Percentiles rank a stretch among this genome's conserved stretches.
Evolutionary conservation across 1,140 invertebrate species (phyloP).

Genomic region (Drosophila lacteicornis): DNA sequence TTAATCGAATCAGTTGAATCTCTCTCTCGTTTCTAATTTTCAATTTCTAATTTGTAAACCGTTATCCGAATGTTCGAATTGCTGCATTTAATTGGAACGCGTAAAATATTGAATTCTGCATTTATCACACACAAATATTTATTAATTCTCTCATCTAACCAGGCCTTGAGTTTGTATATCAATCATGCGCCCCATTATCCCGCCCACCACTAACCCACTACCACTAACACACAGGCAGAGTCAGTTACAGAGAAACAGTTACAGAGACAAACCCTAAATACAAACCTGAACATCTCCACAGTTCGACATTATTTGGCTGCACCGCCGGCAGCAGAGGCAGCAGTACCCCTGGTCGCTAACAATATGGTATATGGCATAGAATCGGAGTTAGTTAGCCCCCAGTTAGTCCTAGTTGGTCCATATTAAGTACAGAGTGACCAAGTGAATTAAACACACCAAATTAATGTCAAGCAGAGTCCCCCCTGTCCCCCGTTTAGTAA

Average conservation of each 20-base stretch:
- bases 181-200: conserved; percentile 13
- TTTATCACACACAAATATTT: conserved; percentile 24
- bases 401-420: conserved; percentile 21
- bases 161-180: conserved; percentile 18
- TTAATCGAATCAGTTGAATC: conserved; percentile 33
- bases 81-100: conserved; percentile 46
- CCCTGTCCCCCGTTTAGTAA: conserved; percentile 8
- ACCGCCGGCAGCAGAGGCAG: conserved; percentile 78
- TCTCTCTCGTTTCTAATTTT: conserved; percentile 27
- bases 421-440: conserved; percentile 7
- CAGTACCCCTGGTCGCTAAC: conserved; percentile 84
- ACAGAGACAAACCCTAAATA: conserved; percentile 22
- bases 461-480: conserved; percentile 2
- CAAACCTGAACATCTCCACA: conserved; percentile 74
- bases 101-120: conserved; percentile 48
- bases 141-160: conserved; percentile 26
- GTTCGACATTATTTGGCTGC: conserved; percentile 84
- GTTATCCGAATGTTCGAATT: conserved; percentile 38
- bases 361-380: conserved; percentile 78
- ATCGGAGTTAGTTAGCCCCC: conserved; percentile 22
- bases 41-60: conserved; percentile 32
- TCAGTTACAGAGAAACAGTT: conserved; percentile 17
- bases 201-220: conserved; percentile 13
- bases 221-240: conserved; percentile 21
- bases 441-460: conserved; percentile 14